These are phyloP conservation scores for Oriolus oriolus DNA, from an alignment of 2,113 vertebrate genomes.

Conservation along the genomic window DNA sequence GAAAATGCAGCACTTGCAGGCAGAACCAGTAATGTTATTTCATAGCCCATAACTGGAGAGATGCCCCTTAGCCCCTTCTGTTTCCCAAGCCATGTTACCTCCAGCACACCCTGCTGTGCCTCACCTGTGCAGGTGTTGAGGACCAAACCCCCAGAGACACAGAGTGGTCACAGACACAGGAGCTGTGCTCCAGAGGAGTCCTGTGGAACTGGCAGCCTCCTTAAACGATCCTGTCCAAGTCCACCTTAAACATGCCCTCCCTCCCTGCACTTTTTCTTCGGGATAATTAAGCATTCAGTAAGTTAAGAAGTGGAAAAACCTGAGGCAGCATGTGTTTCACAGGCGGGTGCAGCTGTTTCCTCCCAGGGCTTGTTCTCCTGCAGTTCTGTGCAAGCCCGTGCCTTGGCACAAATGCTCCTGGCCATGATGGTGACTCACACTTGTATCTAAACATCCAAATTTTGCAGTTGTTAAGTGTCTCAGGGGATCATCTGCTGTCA, in stretches of 20 bases:
- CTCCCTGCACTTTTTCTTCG: neutral
- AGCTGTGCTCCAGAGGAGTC: neutral
- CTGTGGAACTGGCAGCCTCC: neutral
- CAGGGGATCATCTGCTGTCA: neutral
- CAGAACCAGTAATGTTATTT: neutral
- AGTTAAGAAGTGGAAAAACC: slow-evolving; percentile 19
- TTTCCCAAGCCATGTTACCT: neutral
- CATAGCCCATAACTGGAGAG: neutral
- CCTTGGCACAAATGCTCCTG: neutral
- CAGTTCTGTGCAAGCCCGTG: neutral
- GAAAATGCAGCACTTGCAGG: neutral
- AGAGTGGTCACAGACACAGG: neutral
- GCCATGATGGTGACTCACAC: neutral
- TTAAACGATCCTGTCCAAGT: neutral
- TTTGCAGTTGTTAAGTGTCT: neutral
- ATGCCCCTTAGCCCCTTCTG: neutral
- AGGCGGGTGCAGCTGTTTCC: neutral
- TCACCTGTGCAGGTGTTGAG: neutral
- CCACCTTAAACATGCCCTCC: neutral
- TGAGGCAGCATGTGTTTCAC: neutral
- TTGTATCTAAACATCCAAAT: neutral
- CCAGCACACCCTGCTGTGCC: neutral
- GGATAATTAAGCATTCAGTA: neutral
- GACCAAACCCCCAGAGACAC: accelerated
- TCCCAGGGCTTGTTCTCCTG: neutral